Evolutionary conservation across 2,888 invertebrate genomes (phyloP).

Genomic region (Nowickia ferox): DNA sequence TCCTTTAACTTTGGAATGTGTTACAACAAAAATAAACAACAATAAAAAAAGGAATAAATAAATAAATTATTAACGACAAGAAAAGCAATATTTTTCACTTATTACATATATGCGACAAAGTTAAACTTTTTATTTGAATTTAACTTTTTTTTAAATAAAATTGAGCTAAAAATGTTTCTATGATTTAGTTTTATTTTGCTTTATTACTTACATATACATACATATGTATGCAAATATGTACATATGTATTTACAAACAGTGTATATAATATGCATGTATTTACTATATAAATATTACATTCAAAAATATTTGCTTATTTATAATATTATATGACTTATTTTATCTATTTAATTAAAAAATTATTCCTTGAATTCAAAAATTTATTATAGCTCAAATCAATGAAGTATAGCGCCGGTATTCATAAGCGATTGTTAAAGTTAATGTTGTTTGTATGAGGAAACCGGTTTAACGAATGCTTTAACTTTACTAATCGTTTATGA

Average conservation of each 20-base stretch:
- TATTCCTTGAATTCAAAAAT: too few species aligned
- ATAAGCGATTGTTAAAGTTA: too few species aligned
- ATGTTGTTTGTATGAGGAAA: too few species aligned
- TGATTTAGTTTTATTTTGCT: constrained; percentile 26
- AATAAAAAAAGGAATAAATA: constrained; percentile 19
- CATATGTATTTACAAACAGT: neutral
- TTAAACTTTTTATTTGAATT: constrained; percentile 4
- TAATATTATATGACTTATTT: constrained; percentile 14
- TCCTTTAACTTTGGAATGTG: constrained; percentile 79
- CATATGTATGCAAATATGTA: constrained; percentile 56
- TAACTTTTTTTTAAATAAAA: constrained; percentile 55
- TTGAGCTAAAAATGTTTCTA: constrained; percentile 71
- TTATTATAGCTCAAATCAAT: too few species aligned
- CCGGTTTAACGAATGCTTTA: too few species aligned
- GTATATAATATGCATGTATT: neutral
- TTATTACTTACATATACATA: constrained; percentile 37
- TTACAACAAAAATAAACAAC: constrained; percentile 72
- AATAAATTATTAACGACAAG: constrained; percentile 55
- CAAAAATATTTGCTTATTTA: constrained; percentile 39
- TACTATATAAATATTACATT: constrained; percentile 13
- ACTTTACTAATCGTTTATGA: too few species aligned
- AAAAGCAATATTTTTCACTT: constrained; percentile 57
- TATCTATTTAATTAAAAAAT: neutral
- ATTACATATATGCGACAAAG: neutral
- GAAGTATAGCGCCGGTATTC: too few species aligned